A percentile compares a stretch with the other conserved stretches of the same genome.
Conservation (phyloP, 2,797 vertebrate genomes). For the Onychomys torridus region DNA sequence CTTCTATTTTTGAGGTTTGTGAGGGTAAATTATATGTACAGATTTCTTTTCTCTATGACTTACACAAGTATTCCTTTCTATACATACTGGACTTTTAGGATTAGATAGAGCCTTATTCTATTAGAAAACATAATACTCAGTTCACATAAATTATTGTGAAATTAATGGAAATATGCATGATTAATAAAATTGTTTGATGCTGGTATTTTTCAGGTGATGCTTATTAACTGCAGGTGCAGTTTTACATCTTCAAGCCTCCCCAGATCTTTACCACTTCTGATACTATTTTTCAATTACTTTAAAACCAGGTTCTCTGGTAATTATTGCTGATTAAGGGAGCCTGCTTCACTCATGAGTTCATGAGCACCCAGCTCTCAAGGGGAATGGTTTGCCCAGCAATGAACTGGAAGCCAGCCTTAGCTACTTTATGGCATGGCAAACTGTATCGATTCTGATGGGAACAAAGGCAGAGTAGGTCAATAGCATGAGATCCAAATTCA, state of each 20-base stretch:
- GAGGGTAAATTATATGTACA: not conserved
- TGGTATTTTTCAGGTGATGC: not conserved
- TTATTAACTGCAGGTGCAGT: not conserved
- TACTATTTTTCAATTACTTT: conserved; percentile 51
- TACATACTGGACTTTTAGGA: not conserved
- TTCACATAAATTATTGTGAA: conserved; percentile 25
- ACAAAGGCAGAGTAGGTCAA: conserved; percentile 76
- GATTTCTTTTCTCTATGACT: not conserved
- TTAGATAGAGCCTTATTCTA: not conserved
- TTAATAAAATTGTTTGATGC: conserved; percentile 42
- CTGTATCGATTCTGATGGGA: conserved; percentile 80
- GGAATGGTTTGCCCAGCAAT: conserved; percentile 19
- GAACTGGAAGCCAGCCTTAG: conserved; percentile 72
- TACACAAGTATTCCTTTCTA: not conserved
- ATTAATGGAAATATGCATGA: not conserved
- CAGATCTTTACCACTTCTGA: not conserved
- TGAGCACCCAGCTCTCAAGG: conserved; percentile 73
- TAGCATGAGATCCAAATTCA: conserved; percentile 69
- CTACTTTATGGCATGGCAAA: conserved; percentile 72
- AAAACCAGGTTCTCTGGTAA: conserved; percentile 17
- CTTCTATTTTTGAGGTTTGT: not conserved
- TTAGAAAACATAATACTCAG: not conserved
- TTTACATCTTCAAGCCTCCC: conserved; percentile 57
- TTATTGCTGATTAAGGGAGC: conserved; percentile 69
- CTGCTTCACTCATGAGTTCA: conserved; percentile 60